phyloP scores from a whole-genome alignment of 1,140 invertebrate species.

The Rhagoletis zephyria region DNA sequence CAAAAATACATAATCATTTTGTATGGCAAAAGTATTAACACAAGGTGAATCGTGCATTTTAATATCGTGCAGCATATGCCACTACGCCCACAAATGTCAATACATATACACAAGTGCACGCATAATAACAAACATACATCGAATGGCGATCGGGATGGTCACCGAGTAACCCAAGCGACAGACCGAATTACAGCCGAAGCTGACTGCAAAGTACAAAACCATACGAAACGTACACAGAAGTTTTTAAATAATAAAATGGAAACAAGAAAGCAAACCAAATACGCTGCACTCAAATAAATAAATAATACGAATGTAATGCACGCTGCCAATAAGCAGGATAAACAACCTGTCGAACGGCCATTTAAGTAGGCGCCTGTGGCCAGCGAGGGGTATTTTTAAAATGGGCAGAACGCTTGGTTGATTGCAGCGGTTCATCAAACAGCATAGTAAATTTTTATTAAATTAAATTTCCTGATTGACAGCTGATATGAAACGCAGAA shows the following conservation, averaged over 20 bases:
- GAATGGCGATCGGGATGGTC: neutral
- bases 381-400: neutral
- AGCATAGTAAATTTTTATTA: constrained; percentile 17
- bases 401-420: no score
- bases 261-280: neutral
- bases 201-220: neutral
- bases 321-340: neutral
- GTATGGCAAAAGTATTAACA: neutral
- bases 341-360: neutral
- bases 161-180: neutral
- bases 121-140: neutral
- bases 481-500: neutral
- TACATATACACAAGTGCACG: neutral
- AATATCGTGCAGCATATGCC: neutral
- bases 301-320: neutral
- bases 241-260: no score
- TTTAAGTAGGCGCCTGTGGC: neutral
- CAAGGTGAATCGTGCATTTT: neutral
- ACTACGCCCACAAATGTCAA: neutral
- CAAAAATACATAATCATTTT: neutral
- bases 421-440: neutral
- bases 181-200: neutral
- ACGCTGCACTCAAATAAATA: neutral
- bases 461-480: constrained; percentile 33
- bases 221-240: no score